phyloP scores from a whole-genome alignment of 1,140 invertebrate genomes.

The Drosophila asahinai region DNA sequence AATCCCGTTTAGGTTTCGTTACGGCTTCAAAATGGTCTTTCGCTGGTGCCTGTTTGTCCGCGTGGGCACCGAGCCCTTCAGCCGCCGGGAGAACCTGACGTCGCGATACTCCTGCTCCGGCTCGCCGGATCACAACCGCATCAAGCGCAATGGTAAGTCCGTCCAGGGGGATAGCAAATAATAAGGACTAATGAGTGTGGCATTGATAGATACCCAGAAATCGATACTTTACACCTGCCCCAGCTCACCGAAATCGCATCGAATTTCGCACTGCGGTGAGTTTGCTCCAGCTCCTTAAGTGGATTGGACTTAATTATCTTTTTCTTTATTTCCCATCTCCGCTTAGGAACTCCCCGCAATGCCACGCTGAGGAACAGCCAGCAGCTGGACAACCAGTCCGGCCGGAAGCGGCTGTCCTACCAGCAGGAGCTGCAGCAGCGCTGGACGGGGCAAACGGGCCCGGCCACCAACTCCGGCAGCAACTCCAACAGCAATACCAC shows the following conservation, averaged over 20 bases:
- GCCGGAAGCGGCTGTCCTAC: slow-evolving; percentile 39
- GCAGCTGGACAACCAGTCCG: slow-evolving; percentile 22
- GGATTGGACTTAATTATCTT: neutral
- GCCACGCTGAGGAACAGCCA: slow-evolving; percentile 42
- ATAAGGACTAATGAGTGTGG: slow-evolving; percentile 14
- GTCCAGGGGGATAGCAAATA: neutral
- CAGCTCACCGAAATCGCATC: slow-evolving; percentile 79
- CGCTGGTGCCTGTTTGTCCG: slow-evolving; percentile 92
- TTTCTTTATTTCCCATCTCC: neutral
- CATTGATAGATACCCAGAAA: slow-evolving; percentile 80
- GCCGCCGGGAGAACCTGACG: slow-evolving; percentile 88
- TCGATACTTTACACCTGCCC: slow-evolving; percentile 84
- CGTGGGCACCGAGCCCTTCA: slow-evolving; percentile 88
- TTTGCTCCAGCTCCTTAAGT: neutral
- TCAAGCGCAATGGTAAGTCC: slow-evolving; percentile 89
- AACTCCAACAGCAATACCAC: slow-evolving; percentile 45
- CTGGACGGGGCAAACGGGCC: slow-evolving; percentile 36
- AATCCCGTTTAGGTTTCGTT: slow-evolving; percentile 89
- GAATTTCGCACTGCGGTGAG: slow-evolving; percentile 80
- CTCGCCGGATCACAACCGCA: slow-evolving; percentile 90
- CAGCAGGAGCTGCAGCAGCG: slow-evolving; percentile 71
- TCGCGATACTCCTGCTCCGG: slow-evolving; percentile 90
- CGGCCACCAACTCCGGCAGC: slow-evolving; percentile 23
- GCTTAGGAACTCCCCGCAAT: slow-evolving; percentile 51
- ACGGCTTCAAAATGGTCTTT: slow-evolving; percentile 95